Conservation (phyloP, 1,140 invertebrate species). For the Portunus trituberculatus region DNA sequence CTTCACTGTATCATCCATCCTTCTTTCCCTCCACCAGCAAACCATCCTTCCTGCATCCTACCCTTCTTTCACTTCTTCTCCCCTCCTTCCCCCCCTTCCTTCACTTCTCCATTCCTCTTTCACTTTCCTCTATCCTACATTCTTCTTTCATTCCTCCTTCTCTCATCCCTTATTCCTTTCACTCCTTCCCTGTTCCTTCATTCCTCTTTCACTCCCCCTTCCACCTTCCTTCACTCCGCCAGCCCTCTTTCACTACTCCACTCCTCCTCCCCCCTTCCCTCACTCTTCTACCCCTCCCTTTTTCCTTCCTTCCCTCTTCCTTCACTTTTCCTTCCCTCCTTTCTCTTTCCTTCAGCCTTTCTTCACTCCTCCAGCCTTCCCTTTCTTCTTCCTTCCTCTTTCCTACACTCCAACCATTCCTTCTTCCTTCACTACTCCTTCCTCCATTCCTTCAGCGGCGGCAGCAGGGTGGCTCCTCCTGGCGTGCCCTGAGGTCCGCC, state of each 20-base stretch:
- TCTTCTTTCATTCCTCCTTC: background rate
- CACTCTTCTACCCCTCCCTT: background rate
- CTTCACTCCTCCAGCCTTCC: too few relatives aligned
- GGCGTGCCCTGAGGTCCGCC: slow-evolving; percentile 30
- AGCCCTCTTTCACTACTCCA: background rate
- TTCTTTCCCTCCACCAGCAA: background rate
- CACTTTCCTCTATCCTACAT: background rate
- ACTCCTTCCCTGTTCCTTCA: background rate
- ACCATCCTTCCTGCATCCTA: background rate
- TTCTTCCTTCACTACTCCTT: background rate
- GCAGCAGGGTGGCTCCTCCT: slow-evolving; percentile 44
- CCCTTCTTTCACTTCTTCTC: background rate
- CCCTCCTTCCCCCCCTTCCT: background rate
- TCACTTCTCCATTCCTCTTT: background rate
- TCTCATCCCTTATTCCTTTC: background rate
- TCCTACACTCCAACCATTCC: background rate
- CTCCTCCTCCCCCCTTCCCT: background rate
- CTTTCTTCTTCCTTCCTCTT: background rate
- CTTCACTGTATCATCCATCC: background rate
- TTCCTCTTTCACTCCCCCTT: background rate
- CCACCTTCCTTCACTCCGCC: background rate
- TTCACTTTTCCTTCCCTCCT: background rate
- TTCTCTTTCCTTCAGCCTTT: background rate
- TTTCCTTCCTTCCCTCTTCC: background rate
- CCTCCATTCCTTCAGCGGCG: background rate